Evolutionary conservation across 2,888 invertebrate species (phyloP).

Genomic region (Rhodophaea formosa): DNA sequence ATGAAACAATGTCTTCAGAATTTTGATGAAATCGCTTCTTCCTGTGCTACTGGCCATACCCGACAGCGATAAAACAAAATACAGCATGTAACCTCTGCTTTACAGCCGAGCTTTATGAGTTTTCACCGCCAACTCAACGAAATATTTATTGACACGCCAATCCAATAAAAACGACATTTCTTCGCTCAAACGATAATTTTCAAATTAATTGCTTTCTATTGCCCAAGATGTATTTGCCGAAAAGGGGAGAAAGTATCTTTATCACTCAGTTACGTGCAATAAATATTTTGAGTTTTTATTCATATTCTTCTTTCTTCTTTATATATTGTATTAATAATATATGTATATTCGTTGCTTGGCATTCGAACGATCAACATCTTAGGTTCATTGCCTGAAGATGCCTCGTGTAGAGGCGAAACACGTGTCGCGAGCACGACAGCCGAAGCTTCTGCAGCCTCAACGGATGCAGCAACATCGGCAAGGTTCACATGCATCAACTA

Average conservation of each 20-base stretch:
- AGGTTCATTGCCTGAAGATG: too few species aligned
- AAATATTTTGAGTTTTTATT: too few species aligned
- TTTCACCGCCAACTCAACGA: constrained; percentile 34
- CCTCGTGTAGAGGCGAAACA: too few species aligned
- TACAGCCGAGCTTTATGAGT: constrained; percentile 37
- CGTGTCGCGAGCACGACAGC: too few species aligned
- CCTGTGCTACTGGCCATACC: constrained; percentile 9
- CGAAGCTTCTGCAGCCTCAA: too few species aligned
- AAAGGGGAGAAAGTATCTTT: background rate
- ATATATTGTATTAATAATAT: background rate
- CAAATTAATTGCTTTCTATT: constrained; percentile 5
- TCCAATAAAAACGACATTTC: constrained; percentile 30
- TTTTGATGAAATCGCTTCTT: background rate
- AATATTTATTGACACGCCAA: constrained; percentile 42
- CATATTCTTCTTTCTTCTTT: too few species aligned
- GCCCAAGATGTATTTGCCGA: background rate
- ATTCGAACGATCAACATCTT: too few species aligned
- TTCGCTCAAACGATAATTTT: constrained; percentile 11
- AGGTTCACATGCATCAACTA: too few species aligned
- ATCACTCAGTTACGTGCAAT: too few species aligned
- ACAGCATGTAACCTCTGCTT: constrained; percentile 34
- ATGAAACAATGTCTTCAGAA: too few species aligned
- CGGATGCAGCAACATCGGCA: too few species aligned
- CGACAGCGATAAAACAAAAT: constrained; percentile 37
- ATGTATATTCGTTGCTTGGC: too few species aligned